Conservation (phyloP, 2,888 invertebrate genomes). For the Adelphocoris suturalis region DNA sequence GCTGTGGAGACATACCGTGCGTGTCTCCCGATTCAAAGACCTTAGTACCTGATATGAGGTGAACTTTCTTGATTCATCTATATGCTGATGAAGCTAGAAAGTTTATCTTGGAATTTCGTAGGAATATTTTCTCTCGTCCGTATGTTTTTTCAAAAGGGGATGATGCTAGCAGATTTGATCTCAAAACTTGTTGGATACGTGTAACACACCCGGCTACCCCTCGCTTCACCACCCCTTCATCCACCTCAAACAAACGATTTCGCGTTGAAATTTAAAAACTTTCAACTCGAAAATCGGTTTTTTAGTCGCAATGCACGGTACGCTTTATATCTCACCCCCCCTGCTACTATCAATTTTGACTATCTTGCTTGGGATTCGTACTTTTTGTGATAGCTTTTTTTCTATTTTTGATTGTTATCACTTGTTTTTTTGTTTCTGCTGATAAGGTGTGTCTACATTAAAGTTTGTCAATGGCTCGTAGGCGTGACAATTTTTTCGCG, state of each 20-base stretch:
- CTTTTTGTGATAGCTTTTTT: constrained; percentile 57
- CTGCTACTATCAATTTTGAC: neutral
- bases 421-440: constrained; percentile 33
- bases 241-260: neutral
- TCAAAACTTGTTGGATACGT: constrained; percentile 27
- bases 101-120: neutral
- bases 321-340: neutral
- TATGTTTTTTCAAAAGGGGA: constrained; percentile 13
- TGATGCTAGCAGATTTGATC: constrained; percentile 31
- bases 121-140: neutral
- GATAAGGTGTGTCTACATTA: constrained; percentile 10
- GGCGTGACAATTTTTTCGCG: constrained; percentile 52
- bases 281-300: neutral
- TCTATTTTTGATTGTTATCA: constrained; percentile 19
- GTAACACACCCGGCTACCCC: constrained; percentile 21
- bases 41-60: neutral
- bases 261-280: neutral
- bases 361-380: constrained; percentile 48
- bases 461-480: neutral
- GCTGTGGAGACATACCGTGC: neutral
- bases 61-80: neutral
- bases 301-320: neutral
- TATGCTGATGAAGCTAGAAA: constrained; percentile 2
- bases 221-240: constrained; percentile 21
- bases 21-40: neutral